phyloP scores from a whole-genome alignment of 1,140 invertebrate species.

The Bombyx mandarina region DNA sequence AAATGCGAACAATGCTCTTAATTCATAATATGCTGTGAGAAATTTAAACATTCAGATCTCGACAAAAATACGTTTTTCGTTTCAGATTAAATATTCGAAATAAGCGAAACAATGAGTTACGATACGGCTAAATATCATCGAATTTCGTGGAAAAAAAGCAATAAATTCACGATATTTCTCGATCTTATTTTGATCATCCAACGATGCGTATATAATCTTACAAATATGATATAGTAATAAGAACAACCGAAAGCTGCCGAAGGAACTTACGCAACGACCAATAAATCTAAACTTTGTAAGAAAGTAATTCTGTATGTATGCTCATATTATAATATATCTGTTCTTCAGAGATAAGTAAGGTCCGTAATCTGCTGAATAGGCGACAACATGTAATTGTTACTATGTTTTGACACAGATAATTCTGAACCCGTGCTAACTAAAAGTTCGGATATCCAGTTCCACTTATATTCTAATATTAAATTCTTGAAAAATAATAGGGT shows the following conservation, averaged over 20 bases:
- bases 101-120: no score
- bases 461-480: no score
- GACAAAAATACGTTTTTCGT: no score
- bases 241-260: slow-evolving; percentile 52
- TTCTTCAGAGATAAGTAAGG: slow-evolving; percentile 43
- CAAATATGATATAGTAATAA: slow-evolving; percentile 60
- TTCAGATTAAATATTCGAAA: no score
- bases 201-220: slow-evolving; percentile 34
- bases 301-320: slow-evolving; percentile 60
- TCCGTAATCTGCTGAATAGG: slow-evolving; percentile 42
- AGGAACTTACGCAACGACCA: slow-evolving; percentile 43
- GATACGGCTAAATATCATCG: no score
- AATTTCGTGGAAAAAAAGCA: no score
- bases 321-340: slow-evolving; percentile 39
- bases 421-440: no score
- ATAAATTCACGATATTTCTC: no score
- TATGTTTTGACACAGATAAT: slow-evolving; percentile 29
- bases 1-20: slow-evolving; percentile 35
- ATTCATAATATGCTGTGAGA: slow-evolving; percentile 16
- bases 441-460: no score
- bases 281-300: slow-evolving; percentile 64
- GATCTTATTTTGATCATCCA: slow-evolving; percentile 39
- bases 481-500: no score
- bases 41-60: no score
- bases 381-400: slow-evolving; percentile 32